Base-by-base conservation (phyloP, 2,113 vertebrate species). In the Sorex fumeus region DNA sequence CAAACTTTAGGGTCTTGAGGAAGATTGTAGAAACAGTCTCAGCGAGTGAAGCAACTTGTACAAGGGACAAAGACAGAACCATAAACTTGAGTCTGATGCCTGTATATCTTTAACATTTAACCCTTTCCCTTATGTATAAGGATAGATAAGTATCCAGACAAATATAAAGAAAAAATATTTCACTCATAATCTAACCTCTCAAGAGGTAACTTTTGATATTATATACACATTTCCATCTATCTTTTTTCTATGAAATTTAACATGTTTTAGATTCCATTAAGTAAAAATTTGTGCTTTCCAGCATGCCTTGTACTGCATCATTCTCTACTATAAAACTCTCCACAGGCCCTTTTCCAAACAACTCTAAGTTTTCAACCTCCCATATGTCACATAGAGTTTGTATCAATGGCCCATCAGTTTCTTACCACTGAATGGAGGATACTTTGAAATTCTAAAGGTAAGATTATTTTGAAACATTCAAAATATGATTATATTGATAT, bases 381-480 rank as follows among this genome's bases (percentile, higher is more conserved):
- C 69, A 60, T 78, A 72, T 94, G 8, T 90, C 69, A 69, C 74
- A 74, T 62, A 62, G 5, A 71, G 13, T 57, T 87, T 76, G 12
- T 74, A 93, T 45, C 28, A 78, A 64, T 82, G 57, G 9, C 32
- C 70, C 64, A 86, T 87, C 12, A 70, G 6, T 8, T 30, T 87
- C 72, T 91, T 77, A 32, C 0, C 81, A 45, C n/a, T 88, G 72
- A 87, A 77, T 53, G 70, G n/a, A 90, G 40, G 75, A 71, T 79
- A 18, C 25, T 92, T 93, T 69, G 88, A 67, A 67, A 91, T 85
- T 86, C 34, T 40, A 93, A 90, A 71, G 71, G 80, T 60, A 94
- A 89, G 19, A 21, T 8, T 74, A 79, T 69, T 90, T 83, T 87
- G 79, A 82, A 92, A 88, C 57, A 43, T 43, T 92, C 43, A 88